These are phyloP conservation scores for Podarcis lilfordi DNA, from an alignment of 2,797 vertebrate species.

Conservation along the genomic window DNA sequence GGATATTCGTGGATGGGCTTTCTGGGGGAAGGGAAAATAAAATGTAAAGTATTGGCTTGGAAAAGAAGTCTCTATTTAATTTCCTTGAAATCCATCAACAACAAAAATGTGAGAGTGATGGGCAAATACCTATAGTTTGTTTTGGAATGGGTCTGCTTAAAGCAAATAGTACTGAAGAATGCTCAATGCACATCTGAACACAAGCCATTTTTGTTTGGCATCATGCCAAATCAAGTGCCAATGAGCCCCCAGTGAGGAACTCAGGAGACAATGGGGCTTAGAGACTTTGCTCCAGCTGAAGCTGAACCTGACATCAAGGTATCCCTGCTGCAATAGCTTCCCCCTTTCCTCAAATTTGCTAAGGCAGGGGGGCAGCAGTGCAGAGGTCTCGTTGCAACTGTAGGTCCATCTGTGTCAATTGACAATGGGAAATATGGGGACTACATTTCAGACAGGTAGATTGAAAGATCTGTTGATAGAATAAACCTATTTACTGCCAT, in stretches of 20 bases:
- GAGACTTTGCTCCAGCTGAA: neutral
- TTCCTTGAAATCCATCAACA: neutral
- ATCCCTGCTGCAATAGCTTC: neutral
- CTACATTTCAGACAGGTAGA: neutral
- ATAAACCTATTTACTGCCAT: too few relatives aligned
- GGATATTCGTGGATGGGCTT: neutral
- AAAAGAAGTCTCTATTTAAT: neutral
- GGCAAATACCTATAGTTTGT: neutral
- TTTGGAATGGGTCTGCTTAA: neutral
- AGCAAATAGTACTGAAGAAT: neutral
- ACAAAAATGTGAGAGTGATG: neutral
- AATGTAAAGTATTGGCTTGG: neutral
- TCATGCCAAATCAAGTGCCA: neutral
- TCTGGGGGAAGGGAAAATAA: neutral
- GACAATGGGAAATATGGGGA: neutral
- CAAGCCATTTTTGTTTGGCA: too few relatives aligned
- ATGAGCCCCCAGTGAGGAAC: too few relatives aligned
- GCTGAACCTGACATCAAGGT: neutral
- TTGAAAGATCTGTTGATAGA: too few relatives aligned
- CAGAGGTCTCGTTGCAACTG: neutral
- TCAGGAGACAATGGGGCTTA: neutral
- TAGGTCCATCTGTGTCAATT: neutral
- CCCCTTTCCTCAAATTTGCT: neutral
- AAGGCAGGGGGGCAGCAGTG: neutral
- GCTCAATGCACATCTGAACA: neutral